Conservation (phyloP, 2,888 invertebrate species). For the Nebria salina region DNA sequence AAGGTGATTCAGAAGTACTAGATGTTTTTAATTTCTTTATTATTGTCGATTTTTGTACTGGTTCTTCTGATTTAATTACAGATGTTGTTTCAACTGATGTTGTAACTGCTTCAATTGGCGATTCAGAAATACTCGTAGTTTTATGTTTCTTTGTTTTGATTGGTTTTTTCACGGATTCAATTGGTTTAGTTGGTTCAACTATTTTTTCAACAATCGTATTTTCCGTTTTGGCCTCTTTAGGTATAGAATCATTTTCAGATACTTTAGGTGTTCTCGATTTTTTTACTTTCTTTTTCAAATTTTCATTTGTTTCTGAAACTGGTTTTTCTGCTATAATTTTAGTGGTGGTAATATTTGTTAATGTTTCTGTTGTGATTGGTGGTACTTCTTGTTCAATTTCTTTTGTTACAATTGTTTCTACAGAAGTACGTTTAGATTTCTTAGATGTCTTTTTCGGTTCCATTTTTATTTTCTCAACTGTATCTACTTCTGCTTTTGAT, state of each 20-base stretch:
- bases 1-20: neutral
- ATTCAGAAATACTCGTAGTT: neutral
- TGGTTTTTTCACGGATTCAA: neutral
- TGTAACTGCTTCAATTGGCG: slow-evolving; percentile 37
- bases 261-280: slow-evolving; percentile 23
- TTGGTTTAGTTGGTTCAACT: neutral
- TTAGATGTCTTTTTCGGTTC: slow-evolving; percentile 51
- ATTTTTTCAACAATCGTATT: neutral
- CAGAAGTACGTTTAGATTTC: slow-evolving; percentile 48
- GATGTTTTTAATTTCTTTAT: slow-evolving; percentile 5
- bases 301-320: slow-evolving; percentile 48
- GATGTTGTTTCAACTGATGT: slow-evolving; percentile 50
- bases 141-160: slow-evolving; percentile 2
- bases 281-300: slow-evolving; percentile 12
- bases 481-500: slow-evolving; percentile 55
- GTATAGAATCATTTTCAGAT: slow-evolving; percentile 46
- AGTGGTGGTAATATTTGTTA: slow-evolving; percentile 30
- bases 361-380: slow-evolving; percentile 61
- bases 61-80: neutral
- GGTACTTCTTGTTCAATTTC: slow-evolving; percentile 48
- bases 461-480: slow-evolving; percentile 54
- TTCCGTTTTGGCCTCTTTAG: neutral
- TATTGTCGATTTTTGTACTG: slow-evolving; percentile 4
- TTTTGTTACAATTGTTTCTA: slow-evolving; percentile 47
- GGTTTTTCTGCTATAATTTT: slow-evolving; percentile 50